Percentiles rank a stretch among this genome's conserved stretches.
Evolutionary conservation across 2,113 vertebrate genomes (phyloP).

Genomic region (Ibidorhyncha struthersii): DNA sequence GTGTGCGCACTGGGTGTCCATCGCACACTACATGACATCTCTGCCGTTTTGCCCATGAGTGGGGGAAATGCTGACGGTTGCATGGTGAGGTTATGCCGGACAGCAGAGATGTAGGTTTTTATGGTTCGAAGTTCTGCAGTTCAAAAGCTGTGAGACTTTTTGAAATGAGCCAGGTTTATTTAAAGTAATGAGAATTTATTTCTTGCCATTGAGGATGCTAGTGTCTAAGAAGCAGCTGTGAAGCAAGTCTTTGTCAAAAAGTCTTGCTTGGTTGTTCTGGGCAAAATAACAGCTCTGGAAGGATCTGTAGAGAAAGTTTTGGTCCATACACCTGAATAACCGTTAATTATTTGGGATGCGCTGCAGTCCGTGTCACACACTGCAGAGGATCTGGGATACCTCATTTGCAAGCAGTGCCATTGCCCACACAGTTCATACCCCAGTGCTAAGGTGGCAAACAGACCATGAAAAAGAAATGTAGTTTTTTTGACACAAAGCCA

Average conservation of each 20-base stretch:
- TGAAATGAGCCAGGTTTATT: neutral
- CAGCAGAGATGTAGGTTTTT: neutral
- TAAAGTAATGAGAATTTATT: neutral
- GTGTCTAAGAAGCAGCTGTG: neutral
- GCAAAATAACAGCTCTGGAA: neutral
- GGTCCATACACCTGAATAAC: neutral
- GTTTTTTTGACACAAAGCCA: neutral
- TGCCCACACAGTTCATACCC: neutral
- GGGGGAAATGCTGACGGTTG: neutral
- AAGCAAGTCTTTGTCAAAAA: neutral
- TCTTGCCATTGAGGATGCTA: neutral
- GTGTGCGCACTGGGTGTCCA: fast-evolving
- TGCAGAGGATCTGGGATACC: neutral
- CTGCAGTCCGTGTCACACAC: neutral
- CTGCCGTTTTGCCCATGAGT: fast-evolving
- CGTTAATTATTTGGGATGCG: neutral
- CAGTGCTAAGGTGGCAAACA: neutral
- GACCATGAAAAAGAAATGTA: neutral
- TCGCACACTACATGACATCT: fast-evolving
- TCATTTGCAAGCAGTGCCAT: neutral
- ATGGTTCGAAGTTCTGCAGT: neutral
- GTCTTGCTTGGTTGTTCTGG: neutral
- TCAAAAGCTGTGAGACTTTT: neutral
- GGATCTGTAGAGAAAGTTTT: neutral
- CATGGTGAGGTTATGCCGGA: fast-evolving